Evolutionary conservation across 2,888 invertebrate genomes (phyloP).

Genomic region (Ornithoptera alexandrae): DNA sequence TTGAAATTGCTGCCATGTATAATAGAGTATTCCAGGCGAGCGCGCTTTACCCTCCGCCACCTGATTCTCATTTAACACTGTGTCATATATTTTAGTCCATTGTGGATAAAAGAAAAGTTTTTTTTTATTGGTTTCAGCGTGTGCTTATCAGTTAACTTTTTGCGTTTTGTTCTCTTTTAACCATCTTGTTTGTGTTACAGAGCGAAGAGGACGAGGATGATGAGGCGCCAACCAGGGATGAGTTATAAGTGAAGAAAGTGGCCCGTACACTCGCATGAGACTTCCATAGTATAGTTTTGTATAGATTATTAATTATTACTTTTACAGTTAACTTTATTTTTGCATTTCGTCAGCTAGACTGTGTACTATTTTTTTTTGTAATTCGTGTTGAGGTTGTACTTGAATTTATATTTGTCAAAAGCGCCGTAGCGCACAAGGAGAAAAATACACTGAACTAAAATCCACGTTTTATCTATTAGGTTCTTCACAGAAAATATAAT

Average conservation of each 20-base stretch:
- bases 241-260: slow-evolving; percentile 82
- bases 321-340: slow-evolving; percentile 50
- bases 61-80: too few species aligned
- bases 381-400: slow-evolving; percentile 50
- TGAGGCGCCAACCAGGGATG: slow-evolving; percentile 86
- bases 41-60: too few species aligned
- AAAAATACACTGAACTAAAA: neutral
- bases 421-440: slow-evolving; percentile 12
- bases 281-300: slow-evolving; percentile 74
- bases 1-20: too few species aligned
- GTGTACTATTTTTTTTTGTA: slow-evolving; percentile 41
- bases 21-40: too few species aligned
- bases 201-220: slow-evolving; percentile 85
- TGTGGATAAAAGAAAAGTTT: too few species aligned
- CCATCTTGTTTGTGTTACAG: slow-evolving; percentile 43
- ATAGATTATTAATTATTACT: slow-evolving; percentile 63
- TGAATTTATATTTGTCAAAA: slow-evolving; percentile 32
- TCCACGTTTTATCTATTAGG: neutral
- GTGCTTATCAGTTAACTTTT: neutral
- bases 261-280: slow-evolving; percentile 54
- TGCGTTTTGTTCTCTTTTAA: neutral
- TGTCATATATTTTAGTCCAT: too few species aligned
- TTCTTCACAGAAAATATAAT: neutral
- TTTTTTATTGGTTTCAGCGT: too few species aligned
- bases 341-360: slow-evolving; percentile 69